A percentile compares a stretch with the other conserved stretches of the same genome.
These are phyloP conservation scores for Phoeniculus purpureus DNA, from an alignment of 2,797 vertebrate species.

Conservation along the genomic window DNA sequence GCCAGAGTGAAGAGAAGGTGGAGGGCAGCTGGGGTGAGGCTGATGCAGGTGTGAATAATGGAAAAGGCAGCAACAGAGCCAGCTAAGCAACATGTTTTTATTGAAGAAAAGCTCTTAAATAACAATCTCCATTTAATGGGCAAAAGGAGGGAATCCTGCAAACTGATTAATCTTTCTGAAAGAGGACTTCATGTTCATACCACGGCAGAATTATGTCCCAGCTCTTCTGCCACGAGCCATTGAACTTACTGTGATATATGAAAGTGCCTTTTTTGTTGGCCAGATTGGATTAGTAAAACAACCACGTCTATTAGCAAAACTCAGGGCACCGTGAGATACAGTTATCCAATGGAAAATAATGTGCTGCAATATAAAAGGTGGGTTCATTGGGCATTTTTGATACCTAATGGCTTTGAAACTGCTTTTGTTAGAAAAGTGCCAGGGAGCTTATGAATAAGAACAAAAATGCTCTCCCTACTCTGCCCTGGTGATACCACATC, in stretches of 20 bases:
- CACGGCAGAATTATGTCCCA: conserved; percentile 7
- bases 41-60: background rate
- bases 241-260: conserved; percentile 43
- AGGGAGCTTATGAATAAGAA: background rate
- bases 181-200: background rate
- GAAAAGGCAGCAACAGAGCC: background rate
- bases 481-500: too few relatives aligned
- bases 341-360: background rate
- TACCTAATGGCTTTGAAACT: background rate
- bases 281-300: conserved; percentile 32
- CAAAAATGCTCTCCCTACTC: background rate
- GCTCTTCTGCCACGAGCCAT: background rate
- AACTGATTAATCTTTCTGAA: conserved; percentile 17
- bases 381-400: background rate
- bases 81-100: background rate
- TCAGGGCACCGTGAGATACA: background rate
- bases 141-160: background rate
- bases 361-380: background rate
- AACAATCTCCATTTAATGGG: background rate
- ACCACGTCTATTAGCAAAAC: background rate
- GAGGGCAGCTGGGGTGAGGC: background rate
- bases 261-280: conserved; percentile 10
- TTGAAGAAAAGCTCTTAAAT: background rate
- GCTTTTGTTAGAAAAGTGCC: background rate
- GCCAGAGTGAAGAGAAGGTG: background rate